Base-by-base conservation (phyloP, 1,140 invertebrate species). In the Eupeodes corollae region DNA sequence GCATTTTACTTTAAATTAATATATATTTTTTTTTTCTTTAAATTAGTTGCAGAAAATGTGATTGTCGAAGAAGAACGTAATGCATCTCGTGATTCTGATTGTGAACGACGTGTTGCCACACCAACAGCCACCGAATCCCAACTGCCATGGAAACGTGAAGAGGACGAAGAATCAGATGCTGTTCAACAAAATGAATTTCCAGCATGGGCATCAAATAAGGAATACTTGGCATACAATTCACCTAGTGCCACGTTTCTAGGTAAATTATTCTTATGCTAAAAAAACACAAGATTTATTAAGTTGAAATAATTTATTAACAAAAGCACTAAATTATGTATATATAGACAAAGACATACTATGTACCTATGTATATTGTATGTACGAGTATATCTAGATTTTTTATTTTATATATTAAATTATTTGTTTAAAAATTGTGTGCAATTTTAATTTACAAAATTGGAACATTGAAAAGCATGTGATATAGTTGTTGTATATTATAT, bases 151-250 rank as follows among this genome's bases (percentile, higher is more conserved):
- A 91, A 91, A 71, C 76, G 89, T 9, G 83, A 82, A 51, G 84
- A 86, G 47, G 77, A 82, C 50, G 75, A 79, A 46, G 76, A 79
- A 48, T 78, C 76, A 18, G 76, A 78, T 31, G 75, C 73, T 21
- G 63, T 89, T n/a, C 82, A 87, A 56, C 89, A 92, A 69, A 82
- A 82, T 47, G 90, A 93, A 66, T 93, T 92, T 67, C 89, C 89
- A 13, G 79, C 84, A 3, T 93, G 89, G 89, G 88, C 88, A 42
- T 86, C 86, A 2, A 93, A 92, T 61, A 91, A 91, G 63, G 89
- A 94, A 63, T 93, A 93, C 63, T 70, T 91, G 47, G 83, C 85
- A n/a, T 91, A 91, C 60, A 88, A 82, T 68, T 92, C 88, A 38
- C 90, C 89, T 2, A 90, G 88, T 13, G 86, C 88, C 30, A 92